These are phyloP conservation scores for Lampris megalopsis DNA, from an alignment of 2,113 vertebrate genomes.

Conservation along the genomic window DNA sequence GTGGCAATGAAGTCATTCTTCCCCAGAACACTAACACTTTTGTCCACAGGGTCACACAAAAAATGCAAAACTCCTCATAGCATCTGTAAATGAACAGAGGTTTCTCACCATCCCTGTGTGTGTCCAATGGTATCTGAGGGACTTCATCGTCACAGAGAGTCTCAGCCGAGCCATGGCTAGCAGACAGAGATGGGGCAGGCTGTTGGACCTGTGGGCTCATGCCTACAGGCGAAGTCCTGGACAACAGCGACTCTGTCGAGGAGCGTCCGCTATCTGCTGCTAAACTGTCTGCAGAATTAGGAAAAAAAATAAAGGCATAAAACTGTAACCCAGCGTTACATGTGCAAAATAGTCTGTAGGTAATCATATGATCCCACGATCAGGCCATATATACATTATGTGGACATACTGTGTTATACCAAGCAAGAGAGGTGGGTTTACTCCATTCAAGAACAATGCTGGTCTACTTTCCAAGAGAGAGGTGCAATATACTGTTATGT, in stretches of 20 bases:
- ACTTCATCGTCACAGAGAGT: slow-evolving; percentile 77
- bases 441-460: no score
- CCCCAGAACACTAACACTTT: no score
- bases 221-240: slow-evolving; percentile 91
- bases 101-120: slow-evolving; percentile 84
- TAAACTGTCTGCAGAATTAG: slow-evolving; percentile 81
- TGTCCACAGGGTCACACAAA: no score
- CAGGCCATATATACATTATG: slow-evolving; percentile 2
- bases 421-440: no score
- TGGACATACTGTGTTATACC: slow-evolving; percentile 8
- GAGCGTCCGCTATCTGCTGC: slow-evolving; percentile 84
- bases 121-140: slow-evolving; percentile 80
- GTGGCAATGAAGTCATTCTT: no score
- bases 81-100: neutral
- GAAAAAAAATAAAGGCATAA: slow-evolving; percentile 26
- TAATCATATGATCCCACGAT: slow-evolving; percentile 13
- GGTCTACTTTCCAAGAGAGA: no score
- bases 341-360: slow-evolving; percentile 1
- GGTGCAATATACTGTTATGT: neutral
- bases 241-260: slow-evolving; percentile 85
- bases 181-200: slow-evolving; percentile 82
- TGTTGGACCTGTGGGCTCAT: slow-evolving; percentile 93
- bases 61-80: no score
- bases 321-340: slow-evolving; percentile 24
- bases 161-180: slow-evolving; percentile 84